Evolutionary conservation across 2,797 vertebrate genomes (phyloP).

Genomic region (Alca torda): DNA sequence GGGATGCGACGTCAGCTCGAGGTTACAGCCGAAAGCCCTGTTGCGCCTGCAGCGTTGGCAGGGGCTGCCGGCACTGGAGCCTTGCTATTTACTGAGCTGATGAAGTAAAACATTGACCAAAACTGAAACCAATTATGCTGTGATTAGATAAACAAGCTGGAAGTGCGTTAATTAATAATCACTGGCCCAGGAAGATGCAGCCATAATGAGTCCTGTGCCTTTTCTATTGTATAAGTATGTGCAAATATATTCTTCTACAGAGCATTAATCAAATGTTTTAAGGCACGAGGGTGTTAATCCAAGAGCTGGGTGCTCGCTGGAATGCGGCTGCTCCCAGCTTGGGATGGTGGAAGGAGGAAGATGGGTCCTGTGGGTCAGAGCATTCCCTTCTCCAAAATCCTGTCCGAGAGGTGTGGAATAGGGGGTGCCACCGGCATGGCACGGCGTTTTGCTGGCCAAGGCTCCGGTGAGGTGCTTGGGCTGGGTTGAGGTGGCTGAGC

Average conservation of each 20-base stretch:
- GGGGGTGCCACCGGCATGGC: fast-evolving
- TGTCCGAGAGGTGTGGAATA: fast-evolving
- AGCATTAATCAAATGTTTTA: background rate
- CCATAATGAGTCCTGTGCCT: background rate
- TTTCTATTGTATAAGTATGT: background rate
- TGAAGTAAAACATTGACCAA: constrained; percentile 33
- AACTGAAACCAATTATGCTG: background rate
- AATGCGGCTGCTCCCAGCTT: background rate
- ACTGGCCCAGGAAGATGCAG: constrained; percentile 17
- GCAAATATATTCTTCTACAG: background rate
- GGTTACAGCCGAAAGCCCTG: background rate
- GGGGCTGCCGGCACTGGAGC: background rate
- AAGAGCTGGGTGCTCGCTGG: fast-evolving
- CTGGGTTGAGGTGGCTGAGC: background rate
- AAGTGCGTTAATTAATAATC: constrained; percentile 53
- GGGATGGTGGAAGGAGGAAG: background rate
- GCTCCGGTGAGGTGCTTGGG: fast-evolving
- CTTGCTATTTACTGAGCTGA: background rate
- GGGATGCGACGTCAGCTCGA: fast-evolving
- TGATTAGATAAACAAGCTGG: constrained; percentile 54
- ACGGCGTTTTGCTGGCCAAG: fast-evolving
- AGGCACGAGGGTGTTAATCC: background rate
- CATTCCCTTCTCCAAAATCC: background rate
- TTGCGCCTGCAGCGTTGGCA: background rate
- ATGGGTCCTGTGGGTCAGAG: background rate